Evolutionary conservation across 2,888 invertebrate species (phyloP), one percentile per base, ranked within the genome.

Genomic region (Augiades crinisus): DNA sequence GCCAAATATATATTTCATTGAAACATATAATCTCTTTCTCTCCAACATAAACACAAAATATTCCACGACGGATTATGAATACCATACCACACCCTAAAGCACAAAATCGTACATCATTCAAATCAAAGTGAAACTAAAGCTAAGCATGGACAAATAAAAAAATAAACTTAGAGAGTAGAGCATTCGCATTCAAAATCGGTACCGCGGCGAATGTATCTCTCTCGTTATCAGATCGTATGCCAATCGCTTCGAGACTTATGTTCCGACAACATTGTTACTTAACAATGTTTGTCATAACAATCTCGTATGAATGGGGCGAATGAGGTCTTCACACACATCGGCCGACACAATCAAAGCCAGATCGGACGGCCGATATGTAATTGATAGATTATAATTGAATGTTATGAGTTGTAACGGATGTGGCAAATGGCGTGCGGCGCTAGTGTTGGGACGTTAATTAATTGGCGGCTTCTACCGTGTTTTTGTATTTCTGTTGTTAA

Each of bases 171-270:
- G 49, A 49, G 49, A 41, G 41, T 38, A n/a, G n/a, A n/a, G 41
- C 24, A 34, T 6, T 27, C 13, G 30, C 41, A 49, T 49, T 41
- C 49, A 34, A 21, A 41, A 24, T 34, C 7, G 24, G 17, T 31
- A 19, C 40, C 40, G 51, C 16, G 50, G 41, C 55, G 43, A 55
- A 57, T 57, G 34, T 43, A 53, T 57, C 53, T 55, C 47, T 46
- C 17, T 7, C 22, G 22, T 34, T 50, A 55, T 55, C 55, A 40
- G 46, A 57, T 55, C 40, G 33, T 47, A 47, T 22, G 47, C 40
- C 47, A 47, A 40, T 47, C 47, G 16, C 5, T n/a, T 12, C 24
- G 10, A 10, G 33, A 33, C 47, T 40, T 44, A 46, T 27, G 27
- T 34, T 33, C 47, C 40, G 21, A 50, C 49, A 49, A 47, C 33